Evolutionary conservation across 2,888 invertebrate genomes (phyloP).

Genomic region (Steinernema hermaphroditum): DNA sequence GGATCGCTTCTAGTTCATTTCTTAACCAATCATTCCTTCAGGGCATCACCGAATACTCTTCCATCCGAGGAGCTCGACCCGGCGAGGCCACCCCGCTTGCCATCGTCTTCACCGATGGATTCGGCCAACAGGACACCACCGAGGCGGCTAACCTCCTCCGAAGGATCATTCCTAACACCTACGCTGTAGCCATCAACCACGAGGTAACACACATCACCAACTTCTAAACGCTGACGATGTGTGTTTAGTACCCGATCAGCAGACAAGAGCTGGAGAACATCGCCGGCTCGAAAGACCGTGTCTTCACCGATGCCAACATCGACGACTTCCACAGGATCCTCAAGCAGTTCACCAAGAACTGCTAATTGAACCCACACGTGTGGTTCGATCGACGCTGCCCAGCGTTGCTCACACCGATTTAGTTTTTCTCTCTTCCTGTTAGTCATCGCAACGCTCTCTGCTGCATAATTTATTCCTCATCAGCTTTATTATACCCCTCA

Average conservation of each 20-base stretch:
- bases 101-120: constrained; percentile 58
- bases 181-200: constrained; percentile 57
- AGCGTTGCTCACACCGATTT: background rate
- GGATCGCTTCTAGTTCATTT: no score
- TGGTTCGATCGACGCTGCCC: constrained; percentile 18
- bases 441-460: constrained; percentile 3
- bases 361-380: background rate
- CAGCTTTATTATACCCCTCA: constrained; percentile 20
- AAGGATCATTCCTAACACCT: constrained; percentile 48
- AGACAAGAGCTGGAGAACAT: constrained; percentile 40
- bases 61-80: constrained; percentile 48
- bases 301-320: constrained; percentile 46
- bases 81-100: constrained; percentile 51
- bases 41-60: constrained; percentile 49
- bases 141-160: constrained; percentile 46
- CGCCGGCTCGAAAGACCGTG: constrained; percentile 38
- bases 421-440: background rate
- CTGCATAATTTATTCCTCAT: constrained; percentile 20
- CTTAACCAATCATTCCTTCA: no score
- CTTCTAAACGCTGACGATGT: background rate
- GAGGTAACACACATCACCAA: constrained; percentile 32
- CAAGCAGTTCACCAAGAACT: constrained; percentile 18
- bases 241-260: constrained; percentile 43
- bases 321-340: constrained; percentile 35
- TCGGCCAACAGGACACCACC: constrained; percentile 44